Evolutionary conservation across 2,113 vertebrate species (phyloP).

Genomic region (Gadus macrocephalus): DNA sequence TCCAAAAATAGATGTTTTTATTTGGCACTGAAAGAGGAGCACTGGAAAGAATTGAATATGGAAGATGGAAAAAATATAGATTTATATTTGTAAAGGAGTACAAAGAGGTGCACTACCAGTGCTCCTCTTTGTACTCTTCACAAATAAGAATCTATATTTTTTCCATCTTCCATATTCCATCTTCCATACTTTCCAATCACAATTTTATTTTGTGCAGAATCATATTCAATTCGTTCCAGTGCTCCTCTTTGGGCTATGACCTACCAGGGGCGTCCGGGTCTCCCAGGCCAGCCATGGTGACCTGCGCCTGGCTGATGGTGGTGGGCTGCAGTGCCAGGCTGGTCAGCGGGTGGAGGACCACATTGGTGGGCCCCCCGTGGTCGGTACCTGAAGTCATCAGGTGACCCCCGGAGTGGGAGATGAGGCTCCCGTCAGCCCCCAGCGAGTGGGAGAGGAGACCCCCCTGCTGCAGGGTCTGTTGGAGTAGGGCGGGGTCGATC

Average conservation of each 20-base stretch:
- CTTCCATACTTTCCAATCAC: too few species aligned
- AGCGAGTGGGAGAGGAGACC: constrained; percentile 84
- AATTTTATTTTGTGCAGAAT: too few species aligned
- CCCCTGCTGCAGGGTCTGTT: constrained; percentile 89
- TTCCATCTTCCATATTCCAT: too few species aligned
- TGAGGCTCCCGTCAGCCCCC: constrained; percentile 71
- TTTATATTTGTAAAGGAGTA: too few species aligned
- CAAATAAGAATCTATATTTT: too few species aligned
- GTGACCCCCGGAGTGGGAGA: constrained; percentile 70
- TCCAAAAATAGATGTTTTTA: too few species aligned
- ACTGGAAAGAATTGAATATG: too few species aligned
- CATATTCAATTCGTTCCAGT: too few species aligned
- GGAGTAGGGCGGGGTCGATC: constrained; percentile 90
- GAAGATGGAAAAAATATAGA: too few species aligned
- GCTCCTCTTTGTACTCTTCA: too few species aligned
- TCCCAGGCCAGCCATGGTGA: constrained; percentile 79
- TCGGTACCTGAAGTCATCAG: constrained; percentile 76
- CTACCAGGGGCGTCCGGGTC: constrained; percentile 80
- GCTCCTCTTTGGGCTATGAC: background rate
- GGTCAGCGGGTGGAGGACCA: constrained; percentile 90
- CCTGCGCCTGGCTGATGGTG: constrained; percentile 73
- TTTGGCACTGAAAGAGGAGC: too few species aligned
- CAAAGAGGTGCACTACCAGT: too few species aligned
- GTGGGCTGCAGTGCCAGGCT: constrained; percentile 84
- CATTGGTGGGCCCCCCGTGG: constrained; percentile 77